Conservation (phyloP, 2,113 vertebrate species). For the Setophaga kirtlandii region DNA sequence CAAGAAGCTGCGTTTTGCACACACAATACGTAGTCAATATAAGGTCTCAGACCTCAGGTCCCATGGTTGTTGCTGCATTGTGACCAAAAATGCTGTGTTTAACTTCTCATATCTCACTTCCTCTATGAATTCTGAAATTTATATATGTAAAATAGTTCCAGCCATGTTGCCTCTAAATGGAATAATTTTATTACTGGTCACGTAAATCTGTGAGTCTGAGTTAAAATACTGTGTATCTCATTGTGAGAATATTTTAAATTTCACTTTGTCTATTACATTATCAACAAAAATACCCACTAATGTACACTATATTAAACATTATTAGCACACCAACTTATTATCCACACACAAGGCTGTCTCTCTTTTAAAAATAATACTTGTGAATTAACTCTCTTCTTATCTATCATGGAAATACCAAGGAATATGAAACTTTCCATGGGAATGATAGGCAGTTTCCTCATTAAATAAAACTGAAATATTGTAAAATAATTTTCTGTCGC, state of each 20-base stretch:
- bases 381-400: not conserved
- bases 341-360: not conserved
- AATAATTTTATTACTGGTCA: not conserved
- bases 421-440: not conserved
- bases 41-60: not conserved
- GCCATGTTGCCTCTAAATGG: not conserved
- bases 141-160: not conserved
- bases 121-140: not conserved
- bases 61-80: not conserved
- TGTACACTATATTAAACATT: not conserved
- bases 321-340: not conserved
- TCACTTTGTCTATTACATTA: not conserved
- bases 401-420: not conserved
- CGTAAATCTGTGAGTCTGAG: not conserved
- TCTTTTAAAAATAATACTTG: not conserved
- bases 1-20: not conserved
- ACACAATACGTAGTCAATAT: not conserved
- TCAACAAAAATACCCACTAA: not conserved
- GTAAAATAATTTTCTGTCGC: not conserved
- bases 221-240: not conserved
- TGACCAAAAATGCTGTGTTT: not conserved
- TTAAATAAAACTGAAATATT: not conserved
- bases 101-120: not conserved
- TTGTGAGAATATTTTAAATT: not conserved
- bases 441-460: constrained; percentile 28